Percentiles rank a stretch among this genome's conserved stretches.
Evolutionary conservation across 2,888 invertebrate species (phyloP).

Genomic region (Athripsodes cinereus): DNA sequence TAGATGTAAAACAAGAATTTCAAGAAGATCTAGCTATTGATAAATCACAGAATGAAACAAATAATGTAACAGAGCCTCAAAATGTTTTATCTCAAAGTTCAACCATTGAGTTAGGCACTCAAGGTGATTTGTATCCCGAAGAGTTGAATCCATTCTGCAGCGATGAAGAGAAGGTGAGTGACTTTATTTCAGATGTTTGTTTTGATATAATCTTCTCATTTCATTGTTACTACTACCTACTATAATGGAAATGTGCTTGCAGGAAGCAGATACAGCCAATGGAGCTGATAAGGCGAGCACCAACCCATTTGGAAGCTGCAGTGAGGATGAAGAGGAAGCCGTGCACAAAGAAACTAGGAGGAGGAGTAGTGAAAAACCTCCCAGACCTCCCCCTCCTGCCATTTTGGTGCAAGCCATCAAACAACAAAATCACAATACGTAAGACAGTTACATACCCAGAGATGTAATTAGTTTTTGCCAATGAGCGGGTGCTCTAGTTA

Average conservation of each 20-base stretch:
- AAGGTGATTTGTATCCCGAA: slow-evolving; percentile 55
- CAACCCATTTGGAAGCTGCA: slow-evolving; percentile 67
- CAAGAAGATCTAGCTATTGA: neutral
- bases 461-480: too few species aligned
- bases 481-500: too few species aligned
- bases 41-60: neutral
- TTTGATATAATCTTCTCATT: too few species aligned
- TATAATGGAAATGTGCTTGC: too few species aligned
- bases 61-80: neutral
- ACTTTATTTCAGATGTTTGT: neutral
- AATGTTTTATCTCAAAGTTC: too few species aligned
- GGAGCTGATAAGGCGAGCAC: slow-evolving; percentile 36
- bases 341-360: slow-evolving; percentile 25
- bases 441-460: too few species aligned
- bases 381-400: slow-evolving; percentile 40
- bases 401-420: slow-evolving; percentile 19
- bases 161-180: slow-evolving; percentile 39
- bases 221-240: too few species aligned
- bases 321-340: slow-evolving; percentile 49
- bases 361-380: slow-evolving; percentile 31
- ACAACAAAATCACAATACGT: slow-evolving; percentile 8
- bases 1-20: neutral
- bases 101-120: too few species aligned
- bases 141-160: slow-evolving; percentile 82
- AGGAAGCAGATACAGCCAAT: too few species aligned